Percentiles rank a stretch among this genome's conserved stretches.
phyloP scores from a whole-genome alignment of 64 coral and sea anemone species.

The Platygyra sinensis region DNA sequence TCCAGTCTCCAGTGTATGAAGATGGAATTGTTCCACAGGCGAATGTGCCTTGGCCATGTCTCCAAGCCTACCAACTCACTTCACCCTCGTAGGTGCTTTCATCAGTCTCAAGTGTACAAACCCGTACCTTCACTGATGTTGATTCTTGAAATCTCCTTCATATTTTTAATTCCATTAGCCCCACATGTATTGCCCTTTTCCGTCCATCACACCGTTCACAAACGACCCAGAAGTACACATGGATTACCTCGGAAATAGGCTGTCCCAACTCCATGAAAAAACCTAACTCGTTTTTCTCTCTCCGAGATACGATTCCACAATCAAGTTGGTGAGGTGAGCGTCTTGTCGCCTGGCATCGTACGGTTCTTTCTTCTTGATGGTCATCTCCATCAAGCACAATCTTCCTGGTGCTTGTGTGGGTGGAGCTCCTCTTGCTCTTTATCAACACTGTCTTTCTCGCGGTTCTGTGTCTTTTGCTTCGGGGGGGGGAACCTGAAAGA shows the following conservation, averaged over 20 bases:
- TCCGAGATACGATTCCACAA: constrained; percentile 82
- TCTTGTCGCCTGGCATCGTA: constrained; percentile 94
- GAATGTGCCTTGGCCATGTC: constrained; percentile 86
- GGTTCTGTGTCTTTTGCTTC: constrained; percentile 47
- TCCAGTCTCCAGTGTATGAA: constrained; percentile 89
- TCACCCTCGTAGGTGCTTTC: constrained; percentile 92
- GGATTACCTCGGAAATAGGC: constrained; percentile 87
- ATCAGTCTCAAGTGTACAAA: constrained; percentile 84
- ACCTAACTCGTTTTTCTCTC: constrained; percentile 91
- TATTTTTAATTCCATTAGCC: constrained; percentile 83
- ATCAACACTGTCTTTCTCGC: constrained; percentile 22
- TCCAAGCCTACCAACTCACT: constrained; percentile 66
- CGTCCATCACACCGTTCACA: constrained; percentile 83
- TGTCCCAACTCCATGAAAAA: constrained; percentile 94
- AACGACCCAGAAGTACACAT: constrained; percentile 86
- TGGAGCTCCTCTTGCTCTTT: constrained; percentile 59
- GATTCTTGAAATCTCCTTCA: constrained; percentile 83
- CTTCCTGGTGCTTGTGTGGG: too few relatives aligned
- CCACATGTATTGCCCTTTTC: constrained; percentile 90
- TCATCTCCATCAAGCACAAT: neutral
- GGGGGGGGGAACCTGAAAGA: neutral
- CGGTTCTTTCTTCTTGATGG: constrained; percentile 35
- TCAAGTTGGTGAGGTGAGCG: constrained; percentile 65
- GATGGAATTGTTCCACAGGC: constrained; percentile 66
- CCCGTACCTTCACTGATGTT: constrained; percentile 85